Conservation (phyloP, 2,113 vertebrate genomes). For the Lamprologus speciosus region DNA sequence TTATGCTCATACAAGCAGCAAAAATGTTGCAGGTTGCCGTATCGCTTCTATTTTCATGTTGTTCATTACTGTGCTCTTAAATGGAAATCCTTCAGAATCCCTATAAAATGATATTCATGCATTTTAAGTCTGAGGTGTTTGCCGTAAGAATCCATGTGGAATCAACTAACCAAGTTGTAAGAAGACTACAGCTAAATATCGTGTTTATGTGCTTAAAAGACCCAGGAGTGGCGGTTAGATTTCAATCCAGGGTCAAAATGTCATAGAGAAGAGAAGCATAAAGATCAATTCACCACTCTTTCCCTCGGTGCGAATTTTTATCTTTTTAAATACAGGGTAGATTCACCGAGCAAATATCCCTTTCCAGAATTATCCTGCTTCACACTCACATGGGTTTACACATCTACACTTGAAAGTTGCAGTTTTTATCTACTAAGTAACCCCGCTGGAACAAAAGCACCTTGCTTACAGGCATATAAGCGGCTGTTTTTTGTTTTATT, state of each 20-base stretch:
- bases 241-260: neutral
- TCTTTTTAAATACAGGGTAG: neutral
- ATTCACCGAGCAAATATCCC: neutral
- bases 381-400: neutral
- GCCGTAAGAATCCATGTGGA: neutral
- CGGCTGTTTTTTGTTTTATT: neutral
- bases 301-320: neutral
- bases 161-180: neutral
- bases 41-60: neutral
- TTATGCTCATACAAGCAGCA: neutral
- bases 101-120: neutral
- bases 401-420: neutral
- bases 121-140: neutral
- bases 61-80: conserved; percentile 1
- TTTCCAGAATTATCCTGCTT: neutral
- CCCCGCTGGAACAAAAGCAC: neutral
- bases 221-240: neutral
- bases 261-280: neutral
- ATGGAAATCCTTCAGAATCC: conserved; percentile 27
- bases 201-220: neutral
- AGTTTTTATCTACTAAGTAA: neutral
- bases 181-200: neutral
- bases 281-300: neutral
- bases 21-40: neutral
- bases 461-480: conserved; percentile 26